Base-by-base conservation (phyloP, 2,113 vertebrate species). In the Ranitomeya imitator region DNA sequence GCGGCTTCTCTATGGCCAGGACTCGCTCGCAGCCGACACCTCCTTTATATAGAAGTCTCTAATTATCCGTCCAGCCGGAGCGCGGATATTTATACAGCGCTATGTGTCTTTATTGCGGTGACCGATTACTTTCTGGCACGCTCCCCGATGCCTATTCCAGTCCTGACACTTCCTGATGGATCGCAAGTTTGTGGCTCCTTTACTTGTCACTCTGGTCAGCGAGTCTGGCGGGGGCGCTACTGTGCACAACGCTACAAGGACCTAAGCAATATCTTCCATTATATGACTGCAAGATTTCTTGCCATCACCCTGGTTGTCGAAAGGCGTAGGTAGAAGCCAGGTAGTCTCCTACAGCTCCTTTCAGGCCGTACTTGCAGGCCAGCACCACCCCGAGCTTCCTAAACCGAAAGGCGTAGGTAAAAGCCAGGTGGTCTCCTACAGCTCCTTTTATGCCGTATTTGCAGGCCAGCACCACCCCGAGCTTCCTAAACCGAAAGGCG, bases 191-290 rank as follows among this genome's bases (percentile, higher is more conserved):
- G 18, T 19, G 16, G 31, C 71, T 45, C 26, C 6, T 1, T 69
- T 12, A 69, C 11, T 69, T 10, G 13, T 69, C 11, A 26, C 65
- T 9, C 4, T 74, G 15, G 31, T 4, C 71, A 74, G 15, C 4
- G 14, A 19, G 61, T 18, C 61, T 16, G 61, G 18, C 2, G 31
- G 31, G 71, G 71, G 71, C 71, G 71, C 71, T 16, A 19, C 18
- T 3, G 61, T 63, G 61, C 61, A 63, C 14, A 92, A 84, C 93
- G 55, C 55, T 57, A 13, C 55, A 13, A 45, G 1, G 1, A 45
- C 37, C 37, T 1, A 45, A 45, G 37, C 37, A 45, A 45, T 45
- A 45, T 45, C 37, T 45, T 1, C 37, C 37, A 45, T 45, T 45
- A 45, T 5, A 45, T 1, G 37, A 45, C 37, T 45, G 37, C 37